Evolutionary conservation across 2,113 vertebrate genomes (phyloP).

Genomic region (Prunella himalayana): DNA sequence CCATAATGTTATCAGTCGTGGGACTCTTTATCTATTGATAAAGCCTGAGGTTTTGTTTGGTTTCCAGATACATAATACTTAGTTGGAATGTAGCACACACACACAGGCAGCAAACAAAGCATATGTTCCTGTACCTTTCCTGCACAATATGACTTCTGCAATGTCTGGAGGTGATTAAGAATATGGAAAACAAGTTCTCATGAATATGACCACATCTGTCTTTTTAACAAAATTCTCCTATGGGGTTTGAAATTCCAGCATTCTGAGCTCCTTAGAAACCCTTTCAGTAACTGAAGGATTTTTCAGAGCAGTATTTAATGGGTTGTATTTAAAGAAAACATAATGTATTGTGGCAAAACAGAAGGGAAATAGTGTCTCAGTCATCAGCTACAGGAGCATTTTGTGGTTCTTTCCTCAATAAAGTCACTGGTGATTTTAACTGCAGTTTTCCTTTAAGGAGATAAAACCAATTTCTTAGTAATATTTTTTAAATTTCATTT

Average conservation of each 20-base stretch:
- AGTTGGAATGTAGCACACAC: not conserved
- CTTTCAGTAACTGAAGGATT: conserved; percentile 8
- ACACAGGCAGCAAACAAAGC: not conserved
- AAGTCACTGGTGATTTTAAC: not conserved
- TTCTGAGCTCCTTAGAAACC: conserved; percentile 29
- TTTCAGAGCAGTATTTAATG: conserved; percentile 7
- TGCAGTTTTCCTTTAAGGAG: not conserved
- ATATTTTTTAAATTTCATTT: not conserved
- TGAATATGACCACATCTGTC: conserved; percentile 30
- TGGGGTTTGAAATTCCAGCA: conserved; percentile 39
- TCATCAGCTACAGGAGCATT: not conserved
- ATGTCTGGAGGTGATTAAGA: conserved; percentile 43
- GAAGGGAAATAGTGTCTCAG: not conserved
- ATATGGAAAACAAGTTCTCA: conserved; percentile 30
- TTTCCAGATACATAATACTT: not conserved
- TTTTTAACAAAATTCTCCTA: conserved; percentile 4
- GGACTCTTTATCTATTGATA: not conserved
- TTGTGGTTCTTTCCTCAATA: not conserved
- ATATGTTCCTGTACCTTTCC: not conserved
- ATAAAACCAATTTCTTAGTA: not conserved
- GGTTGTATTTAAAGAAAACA: not conserved
- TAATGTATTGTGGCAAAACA: not conserved
- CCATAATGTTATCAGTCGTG: not conserved
- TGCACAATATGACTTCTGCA: not conserved
- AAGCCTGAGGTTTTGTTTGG: not conserved